A percentile compares a stretch with the other conserved stretches of the same genome.
These are phyloP conservation scores for Leontopithecus rosalia DNA, from an alignment of 2,797 vertebrate genomes.

Conservation along the genomic window DNA sequence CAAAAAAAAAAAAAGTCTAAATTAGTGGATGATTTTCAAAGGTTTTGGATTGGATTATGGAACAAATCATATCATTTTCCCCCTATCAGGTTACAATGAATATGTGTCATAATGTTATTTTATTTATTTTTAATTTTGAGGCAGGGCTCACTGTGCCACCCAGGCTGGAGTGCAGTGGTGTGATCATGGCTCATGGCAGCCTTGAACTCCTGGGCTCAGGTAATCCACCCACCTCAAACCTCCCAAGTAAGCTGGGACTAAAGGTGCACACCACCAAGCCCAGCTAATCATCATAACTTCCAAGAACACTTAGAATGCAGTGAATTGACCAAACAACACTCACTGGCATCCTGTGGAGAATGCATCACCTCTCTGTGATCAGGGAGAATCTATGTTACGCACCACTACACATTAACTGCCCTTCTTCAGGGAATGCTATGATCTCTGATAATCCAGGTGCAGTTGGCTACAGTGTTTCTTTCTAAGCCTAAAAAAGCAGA, in stretches of 20 bases:
- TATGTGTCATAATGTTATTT: neutral
- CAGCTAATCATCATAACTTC: neutral
- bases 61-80: neutral
- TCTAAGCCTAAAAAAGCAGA: neutral
- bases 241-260: neutral
- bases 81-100: neutral
- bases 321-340: neutral
- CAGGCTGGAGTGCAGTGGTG: neutral
- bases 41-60: neutral
- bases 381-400: neutral
- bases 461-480: neutral
- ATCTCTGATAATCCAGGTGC: neutral
- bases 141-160: neutral
- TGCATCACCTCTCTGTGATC: rapidly evolving
- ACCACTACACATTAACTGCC: too few species aligned
- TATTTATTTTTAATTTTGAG: neutral
- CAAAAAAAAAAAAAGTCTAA: neutral
- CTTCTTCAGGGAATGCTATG: neutral
- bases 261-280: neutral
- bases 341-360: neutral
- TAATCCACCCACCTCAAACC: neutral
- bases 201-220: neutral
- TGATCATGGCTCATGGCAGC: neutral
- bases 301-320: neutral
- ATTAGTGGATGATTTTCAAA: neutral